phyloP scores from a whole-genome alignment of 2,113 vertebrate species.

The Eudorcas thomsonii region DNA sequence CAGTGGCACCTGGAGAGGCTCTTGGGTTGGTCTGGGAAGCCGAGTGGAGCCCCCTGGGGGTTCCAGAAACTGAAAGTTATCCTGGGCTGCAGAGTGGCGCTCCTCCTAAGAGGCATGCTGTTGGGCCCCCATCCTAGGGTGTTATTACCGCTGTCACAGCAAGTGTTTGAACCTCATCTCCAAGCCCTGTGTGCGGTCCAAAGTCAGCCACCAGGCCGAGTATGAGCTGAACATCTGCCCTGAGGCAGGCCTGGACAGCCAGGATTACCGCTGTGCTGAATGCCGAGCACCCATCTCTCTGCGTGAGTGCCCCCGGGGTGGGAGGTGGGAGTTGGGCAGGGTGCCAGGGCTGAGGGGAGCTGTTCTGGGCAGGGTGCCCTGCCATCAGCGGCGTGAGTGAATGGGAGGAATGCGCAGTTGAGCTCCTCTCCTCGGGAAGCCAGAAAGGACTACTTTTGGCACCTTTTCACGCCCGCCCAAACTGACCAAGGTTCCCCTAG shows the following conservation, averaged over 20 bases:
- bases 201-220: slow-evolving; percentile 97
- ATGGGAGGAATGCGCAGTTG: neutral
- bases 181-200: slow-evolving; percentile 93
- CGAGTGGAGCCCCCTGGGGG: neutral
- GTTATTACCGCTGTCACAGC: slow-evolving; percentile 96
- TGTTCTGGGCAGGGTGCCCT: neutral
- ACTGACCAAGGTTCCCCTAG: neutral
- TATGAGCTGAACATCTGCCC: slow-evolving; percentile 98
- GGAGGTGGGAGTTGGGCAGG: neutral
- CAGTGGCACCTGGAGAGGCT: neutral
- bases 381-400: neutral
- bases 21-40: neutral
- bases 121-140: slow-evolving; percentile 81
- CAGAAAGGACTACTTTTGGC: accelerated
- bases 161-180: slow-evolving; percentile 96
- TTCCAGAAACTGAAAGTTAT: neutral
- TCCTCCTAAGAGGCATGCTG: neutral
- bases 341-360: neutral
- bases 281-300: slow-evolving; percentile 93
- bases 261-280: slow-evolving; percentile 96
- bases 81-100: neutral
- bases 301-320: slow-evolving; percentile 82
- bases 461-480: accelerated
- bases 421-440: neutral
- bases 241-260: slow-evolving; percentile 93